Evolutionary conservation across 2,113 vertebrate species (phyloP).

Genomic region (Ammodytes marinus): DNA sequence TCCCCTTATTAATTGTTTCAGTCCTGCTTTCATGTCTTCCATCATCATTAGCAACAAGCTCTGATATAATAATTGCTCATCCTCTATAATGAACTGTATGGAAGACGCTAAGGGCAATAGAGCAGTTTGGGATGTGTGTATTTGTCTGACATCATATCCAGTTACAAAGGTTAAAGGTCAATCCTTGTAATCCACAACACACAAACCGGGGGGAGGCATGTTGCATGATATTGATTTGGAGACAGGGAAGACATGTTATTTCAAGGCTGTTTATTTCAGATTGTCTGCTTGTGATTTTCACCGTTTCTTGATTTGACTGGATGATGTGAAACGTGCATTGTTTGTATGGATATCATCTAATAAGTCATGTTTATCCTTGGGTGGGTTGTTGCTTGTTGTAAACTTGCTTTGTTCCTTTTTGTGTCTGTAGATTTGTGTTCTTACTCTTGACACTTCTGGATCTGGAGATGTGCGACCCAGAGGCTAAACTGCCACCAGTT

Average conservation of each 20-base stretch:
- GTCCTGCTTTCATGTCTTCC: slow-evolving; percentile 43
- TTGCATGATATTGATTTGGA: neutral
- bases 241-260: neutral
- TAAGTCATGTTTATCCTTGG: neutral
- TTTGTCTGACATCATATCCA: slow-evolving; percentile 24
- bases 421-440: slow-evolving; percentile 83
- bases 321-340: neutral
- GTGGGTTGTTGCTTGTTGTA: neutral
- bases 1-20: slow-evolving; percentile 18
- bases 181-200: neutral
- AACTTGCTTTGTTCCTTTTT: neutral
- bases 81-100: slow-evolving; percentile 9
- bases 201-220: neutral
- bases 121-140: neutral
- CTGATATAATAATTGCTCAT: slow-evolving; percentile 29
- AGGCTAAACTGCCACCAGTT: slow-evolving; percentile 77
- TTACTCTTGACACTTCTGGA: slow-evolving; percentile 84
- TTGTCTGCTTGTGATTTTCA: neutral
- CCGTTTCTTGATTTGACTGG: neutral
- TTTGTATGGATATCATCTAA: neutral
- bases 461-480: slow-evolving; percentile 78
- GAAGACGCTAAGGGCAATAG: slow-evolving; percentile 3
- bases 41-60: slow-evolving; percentile 37
- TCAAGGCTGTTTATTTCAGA: neutral
- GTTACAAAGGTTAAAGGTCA: slow-evolving; percentile 45